Evolutionary conservation across 2,888 invertebrate species (phyloP), one percentile per base, ranked within the genome.

Genomic region (Thera britannica): DNA sequence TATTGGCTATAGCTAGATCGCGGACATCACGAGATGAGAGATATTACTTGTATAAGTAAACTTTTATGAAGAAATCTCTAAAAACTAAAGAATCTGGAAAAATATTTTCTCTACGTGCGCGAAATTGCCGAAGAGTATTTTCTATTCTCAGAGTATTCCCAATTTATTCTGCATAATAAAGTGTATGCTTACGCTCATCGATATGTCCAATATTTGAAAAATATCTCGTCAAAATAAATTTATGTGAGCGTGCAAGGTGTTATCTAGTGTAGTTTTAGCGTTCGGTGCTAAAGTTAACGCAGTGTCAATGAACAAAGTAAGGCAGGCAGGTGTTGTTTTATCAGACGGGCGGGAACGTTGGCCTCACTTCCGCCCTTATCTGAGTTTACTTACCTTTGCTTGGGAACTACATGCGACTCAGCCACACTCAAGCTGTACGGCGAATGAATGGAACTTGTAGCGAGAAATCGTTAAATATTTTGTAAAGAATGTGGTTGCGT

Each of bases 351-450:
- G 83, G 80, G 90, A 84, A 83, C 91, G 82, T 88, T 90, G 90
- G 84, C 90, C 90, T 84, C 86, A 85, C 91, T 90, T 92, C 92
- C 91, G 90, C 84, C 84, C 88, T 91, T 92, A 92, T 92, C 92
- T 85, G 73, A 82, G 87, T 90, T 87, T 88, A 83, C 87, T 85
- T 85, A 86, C 87, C 85, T 87, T 79, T 80, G 84, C 88, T 83
- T 90, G 90, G 89, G 90, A 90, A 89, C 84, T 73, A 78, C 75
- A 77, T 73, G 75, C 80, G 80, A 74, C 80, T 85, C 49, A 64
- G 48, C 63, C 68, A 35, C 59, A 65, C 59, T 65, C 88, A 87
- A 23, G 88, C 87, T 87, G 87, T 79, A 74, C 56, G 61, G 56
- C 46, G 67, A 61, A 65, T 69, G 69, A 69, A 69, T 62, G 62